These are phyloP conservation scores for Neolamprologus fasciatus DNA, from an alignment of 2,113 vertebrate species.

Conservation along the genomic window DNA sequence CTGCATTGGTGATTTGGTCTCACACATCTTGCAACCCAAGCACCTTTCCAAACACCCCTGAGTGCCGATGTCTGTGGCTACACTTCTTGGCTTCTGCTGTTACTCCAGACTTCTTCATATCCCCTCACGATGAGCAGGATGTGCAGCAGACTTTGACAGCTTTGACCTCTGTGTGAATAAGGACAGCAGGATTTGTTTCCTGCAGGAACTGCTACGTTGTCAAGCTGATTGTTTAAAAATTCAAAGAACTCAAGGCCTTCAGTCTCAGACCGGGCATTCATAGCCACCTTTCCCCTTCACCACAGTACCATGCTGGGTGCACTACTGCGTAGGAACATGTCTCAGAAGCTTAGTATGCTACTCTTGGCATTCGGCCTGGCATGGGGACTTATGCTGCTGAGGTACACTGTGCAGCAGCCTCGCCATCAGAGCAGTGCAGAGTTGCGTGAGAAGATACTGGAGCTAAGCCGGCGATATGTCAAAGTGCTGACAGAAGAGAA, in stretches of 20 bases:
- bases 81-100: not conserved
- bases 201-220: not conserved
- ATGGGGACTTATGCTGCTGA: slow-evolving; percentile 92
- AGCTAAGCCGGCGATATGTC: slow-evolving; percentile 92
- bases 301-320: slow-evolving; percentile 78
- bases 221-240: not conserved
- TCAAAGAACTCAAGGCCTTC: not conserved
- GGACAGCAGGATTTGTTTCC: not conserved
- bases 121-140: not conserved
- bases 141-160: not conserved
- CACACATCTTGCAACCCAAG: not conserved
- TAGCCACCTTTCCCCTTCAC: not conserved
- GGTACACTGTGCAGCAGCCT: slow-evolving; percentile 90
- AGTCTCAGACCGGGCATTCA: not conserved
- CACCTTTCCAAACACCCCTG: not conserved
- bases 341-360: slow-evolving; percentile 90
- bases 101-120: not conserved
- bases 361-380: slow-evolving; percentile 87
- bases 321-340: slow-evolving; percentile 89
- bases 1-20: not conserved
- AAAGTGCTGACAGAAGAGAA: slow-evolving; percentile 93
- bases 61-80: not conserved
- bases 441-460: slow-evolving; percentile 89
- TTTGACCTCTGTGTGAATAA: not conserved
- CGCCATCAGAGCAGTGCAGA: slow-evolving; percentile 88